Conservation (phyloP, 2,113 vertebrate species). For the Pardalotus punctatus region DNA sequence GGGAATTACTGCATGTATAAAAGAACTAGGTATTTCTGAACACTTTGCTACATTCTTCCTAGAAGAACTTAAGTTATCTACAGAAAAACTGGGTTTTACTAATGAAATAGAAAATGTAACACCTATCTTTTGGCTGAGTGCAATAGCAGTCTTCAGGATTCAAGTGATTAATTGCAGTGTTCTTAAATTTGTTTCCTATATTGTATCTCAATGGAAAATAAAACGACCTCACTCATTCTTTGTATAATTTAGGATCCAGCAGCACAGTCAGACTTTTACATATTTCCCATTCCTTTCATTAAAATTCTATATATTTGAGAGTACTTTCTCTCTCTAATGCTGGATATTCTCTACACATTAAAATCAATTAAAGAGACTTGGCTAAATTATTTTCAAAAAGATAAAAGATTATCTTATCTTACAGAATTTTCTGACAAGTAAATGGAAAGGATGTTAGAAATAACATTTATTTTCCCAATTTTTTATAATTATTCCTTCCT, state of each 20-base stretch:
- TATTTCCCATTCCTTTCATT: background rate
- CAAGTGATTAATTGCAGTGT: background rate
- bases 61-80: conserved; percentile 37
- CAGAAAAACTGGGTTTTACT: background rate
- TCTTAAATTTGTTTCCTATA: background rate
- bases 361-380: background rate
- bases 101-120: background rate
- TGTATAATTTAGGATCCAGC: background rate
- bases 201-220: background rate
- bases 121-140: background rate
- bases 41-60: conserved; percentile 51
- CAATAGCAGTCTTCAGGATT: background rate
- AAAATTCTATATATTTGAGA: background rate
- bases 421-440: background rate
- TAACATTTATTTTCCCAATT: background rate
- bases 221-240: background rate
- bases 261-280: background rate
- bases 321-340: background rate
- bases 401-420: background rate
- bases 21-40: conserved; percentile 26
- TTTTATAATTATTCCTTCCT: background rate
- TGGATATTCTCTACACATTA: background rate
- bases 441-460: background rate
- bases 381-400: background rate
- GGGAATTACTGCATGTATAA: conserved; percentile 50